Base-by-base conservation (phyloP, 2,797 vertebrate genomes). In the Cynodonichthys magdalenae region DNA sequence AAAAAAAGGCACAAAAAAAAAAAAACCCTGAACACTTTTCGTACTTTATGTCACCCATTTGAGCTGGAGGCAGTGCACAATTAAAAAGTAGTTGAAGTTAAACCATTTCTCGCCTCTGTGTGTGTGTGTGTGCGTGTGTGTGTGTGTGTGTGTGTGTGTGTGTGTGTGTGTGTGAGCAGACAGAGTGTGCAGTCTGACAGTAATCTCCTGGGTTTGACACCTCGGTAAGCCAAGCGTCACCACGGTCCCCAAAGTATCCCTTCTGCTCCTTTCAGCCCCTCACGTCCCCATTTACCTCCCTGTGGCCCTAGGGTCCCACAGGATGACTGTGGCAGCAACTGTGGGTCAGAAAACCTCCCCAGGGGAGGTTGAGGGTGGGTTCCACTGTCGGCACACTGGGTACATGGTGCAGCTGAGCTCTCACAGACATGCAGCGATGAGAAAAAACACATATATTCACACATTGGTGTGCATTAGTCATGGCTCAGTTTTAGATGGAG, bases 151-250 rank as follows among this genome's bases (percentile, higher is more conserved):
- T 19, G 14, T 62, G 67, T 80, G 59, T 47, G 24, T 24, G 24
- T 31, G 29, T 31, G 29, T 31, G 29, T 31, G 29, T 56, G 76
- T 76, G 78, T 19, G 14, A 63, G 67, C 67, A 74, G 19, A 60
- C 66, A 63, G 66, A 80, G 59, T 47, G 24, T 57, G 57, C 59
- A 70, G 73, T 50, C 55, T 75, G 74, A 87, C 74, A 62, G 75
- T 72, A 81, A 80, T 87, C 87, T 80, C 84, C 18, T 29, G 73
- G 71, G 84, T 80, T 82, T 80, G 76, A 83, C 81, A 84, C 75
- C 75, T 84, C 79, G 53, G 36, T 77, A 75, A 84, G 76, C 73
- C 77, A 76, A 66, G 46, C 57, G 77, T 63, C 51, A 66, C 66
- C 59, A 58, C 48, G 11, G 69, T 73, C 29, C 59, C 66, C 74